Percentiles rank a stretch among this genome's conserved stretches.
Conservation (phyloP, 1,140 invertebrate genomes). For the Nasonia vitripennis region DNA sequence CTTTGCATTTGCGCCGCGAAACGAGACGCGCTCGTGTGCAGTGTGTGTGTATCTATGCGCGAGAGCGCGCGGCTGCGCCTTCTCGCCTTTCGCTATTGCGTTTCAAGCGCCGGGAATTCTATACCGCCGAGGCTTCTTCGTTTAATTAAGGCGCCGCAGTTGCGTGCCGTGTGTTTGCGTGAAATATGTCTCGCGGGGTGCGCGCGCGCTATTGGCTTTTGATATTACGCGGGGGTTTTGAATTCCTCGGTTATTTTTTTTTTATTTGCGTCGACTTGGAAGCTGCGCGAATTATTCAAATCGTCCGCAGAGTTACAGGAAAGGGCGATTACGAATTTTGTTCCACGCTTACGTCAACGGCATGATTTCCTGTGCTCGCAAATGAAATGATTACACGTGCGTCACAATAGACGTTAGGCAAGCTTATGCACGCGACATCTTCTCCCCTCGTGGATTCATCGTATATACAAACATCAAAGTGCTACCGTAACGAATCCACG, state of each 20-base stretch:
- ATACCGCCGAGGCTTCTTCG: not conserved
- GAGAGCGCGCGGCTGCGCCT: not conserved
- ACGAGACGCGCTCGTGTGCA: not conserved
- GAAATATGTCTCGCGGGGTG: not conserved
- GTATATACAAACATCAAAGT: too few species aligned
- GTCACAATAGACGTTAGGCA: too few species aligned
- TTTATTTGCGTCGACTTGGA: not conserved
- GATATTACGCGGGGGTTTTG: too few species aligned
- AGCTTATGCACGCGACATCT: too few species aligned
- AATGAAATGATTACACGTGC: too few species aligned
- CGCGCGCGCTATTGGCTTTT: too few species aligned
- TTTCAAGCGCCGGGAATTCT: not conserved
- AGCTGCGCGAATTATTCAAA: not conserved
- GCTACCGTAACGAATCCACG: not conserved
- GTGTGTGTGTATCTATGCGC: not conserved
- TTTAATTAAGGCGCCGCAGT: not conserved
- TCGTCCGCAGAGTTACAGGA: not conserved
- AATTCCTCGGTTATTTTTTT: too few species aligned
- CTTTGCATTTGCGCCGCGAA: not conserved
- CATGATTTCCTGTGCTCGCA: too few species aligned
- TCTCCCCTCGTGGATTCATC: too few species aligned
- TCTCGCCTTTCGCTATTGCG: not conserved
- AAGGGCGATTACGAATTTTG: not conserved
- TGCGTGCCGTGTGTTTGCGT: not conserved
- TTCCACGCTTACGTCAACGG: not conserved